A percentile compares a stretch with the other conserved stretches of the same genome.
phyloP scores from a whole-genome alignment of 2,797 vertebrate genomes.

The Thamnophis elegans region DNA sequence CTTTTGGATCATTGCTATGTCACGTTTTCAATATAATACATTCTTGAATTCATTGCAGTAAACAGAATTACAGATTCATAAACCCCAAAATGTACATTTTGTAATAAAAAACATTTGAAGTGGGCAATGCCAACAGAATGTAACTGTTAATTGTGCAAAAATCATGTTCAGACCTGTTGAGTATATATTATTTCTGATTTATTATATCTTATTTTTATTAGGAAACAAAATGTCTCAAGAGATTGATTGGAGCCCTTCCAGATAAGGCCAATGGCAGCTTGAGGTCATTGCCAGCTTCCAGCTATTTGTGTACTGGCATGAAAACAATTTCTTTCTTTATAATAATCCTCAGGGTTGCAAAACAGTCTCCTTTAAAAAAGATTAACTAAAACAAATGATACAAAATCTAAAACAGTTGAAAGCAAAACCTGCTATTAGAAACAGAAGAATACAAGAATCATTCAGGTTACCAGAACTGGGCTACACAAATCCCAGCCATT shows the following conservation, averaged over 20 bases:
- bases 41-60: constrained; percentile 49
- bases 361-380: background rate
- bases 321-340: background rate
- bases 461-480: background rate
- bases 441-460: background rate
- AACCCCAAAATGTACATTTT: constrained; percentile 37
- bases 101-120: constrained; percentile 22
- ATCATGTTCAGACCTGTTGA: constrained; percentile 56
- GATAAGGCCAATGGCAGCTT: constrained; percentile 42
- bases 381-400: background rate
- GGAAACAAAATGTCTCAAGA: constrained; percentile 9
- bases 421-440: background rate
- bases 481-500: background rate
- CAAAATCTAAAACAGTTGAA: background rate
- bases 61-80: constrained; percentile 50
- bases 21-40: constrained; percentile 14
- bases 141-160: constrained; percentile 35
- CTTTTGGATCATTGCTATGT: background rate
- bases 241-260: constrained; percentile 27
- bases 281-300: constrained; percentile 33
- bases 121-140: constrained; percentile 53
- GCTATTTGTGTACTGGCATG: constrained; percentile 11
- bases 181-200: constrained; percentile 19
- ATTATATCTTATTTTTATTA: constrained; percentile 41
- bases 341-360: background rate